These are phyloP conservation scores for Oxytorus armatus DNA, from an alignment of 2,888 invertebrate genomes.

Conservation along the genomic window DNA sequence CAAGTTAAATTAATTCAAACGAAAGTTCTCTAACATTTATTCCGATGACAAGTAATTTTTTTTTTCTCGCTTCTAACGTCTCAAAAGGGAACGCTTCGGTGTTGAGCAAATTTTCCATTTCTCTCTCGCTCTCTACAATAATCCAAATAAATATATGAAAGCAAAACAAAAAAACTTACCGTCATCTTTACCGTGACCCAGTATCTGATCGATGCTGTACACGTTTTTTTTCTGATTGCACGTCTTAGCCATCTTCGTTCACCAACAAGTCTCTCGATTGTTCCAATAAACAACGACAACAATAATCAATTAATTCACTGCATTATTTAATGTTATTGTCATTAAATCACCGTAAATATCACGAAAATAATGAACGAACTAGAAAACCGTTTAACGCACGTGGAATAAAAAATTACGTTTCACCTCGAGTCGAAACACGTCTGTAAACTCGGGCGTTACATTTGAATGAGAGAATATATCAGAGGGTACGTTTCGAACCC, in stretches of 20 bases:
- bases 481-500: constrained; percentile 8
- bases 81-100: background rate
- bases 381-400: constrained; percentile 23
- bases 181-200: constrained; percentile 83
- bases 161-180: constrained; percentile 75
- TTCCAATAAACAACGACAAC: constrained; percentile 14
- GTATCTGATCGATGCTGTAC: constrained; percentile 85
- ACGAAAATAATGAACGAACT: constrained; percentile 40
- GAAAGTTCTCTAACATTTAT: too few relatives aligned
- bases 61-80: background rate
- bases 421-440: constrained; percentile 21
- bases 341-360: constrained; percentile 48
- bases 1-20: too few relatives aligned
- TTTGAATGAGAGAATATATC: constrained; percentile 18
- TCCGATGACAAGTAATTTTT: background rate
- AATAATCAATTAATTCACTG: constrained; percentile 47
- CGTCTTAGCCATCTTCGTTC: constrained; percentile 81
- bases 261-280: constrained; percentile 41
- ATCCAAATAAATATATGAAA: constrained; percentile 47
- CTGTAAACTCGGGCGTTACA: constrained; percentile 12
- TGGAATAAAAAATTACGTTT: constrained; percentile 28
- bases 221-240: constrained; percentile 84
- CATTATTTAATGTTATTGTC: background rate
- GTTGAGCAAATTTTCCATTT: background rate
- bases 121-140: background rate